These are phyloP conservation scores for Pavo muticus DNA, from an alignment of 2,113 vertebrate genomes.

Conservation along the genomic window DNA sequence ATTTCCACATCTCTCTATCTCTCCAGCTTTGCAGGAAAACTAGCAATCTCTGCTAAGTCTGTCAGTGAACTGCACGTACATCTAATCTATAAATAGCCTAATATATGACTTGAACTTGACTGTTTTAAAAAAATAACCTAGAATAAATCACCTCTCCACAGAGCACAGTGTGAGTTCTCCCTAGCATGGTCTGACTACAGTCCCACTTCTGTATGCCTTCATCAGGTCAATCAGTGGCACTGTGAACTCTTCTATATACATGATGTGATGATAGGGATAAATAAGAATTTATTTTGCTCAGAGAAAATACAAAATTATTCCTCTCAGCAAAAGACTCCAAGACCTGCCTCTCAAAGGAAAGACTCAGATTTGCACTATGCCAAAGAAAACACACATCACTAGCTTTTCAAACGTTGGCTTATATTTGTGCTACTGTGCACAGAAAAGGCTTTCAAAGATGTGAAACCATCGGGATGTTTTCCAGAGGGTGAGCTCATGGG, in stretches of 20 bases:
- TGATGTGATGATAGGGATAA: neutral
- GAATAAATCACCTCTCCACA: neutral
- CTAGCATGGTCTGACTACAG: neutral
- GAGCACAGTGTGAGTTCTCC: neutral
- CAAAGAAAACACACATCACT: slow-evolving; percentile 80
- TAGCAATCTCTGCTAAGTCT: neutral
- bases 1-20: neutral
- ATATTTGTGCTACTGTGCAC: slow-evolving; percentile 80
- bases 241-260: neutral
- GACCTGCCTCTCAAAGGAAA: slow-evolving; percentile 63
- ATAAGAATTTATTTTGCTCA: slow-evolving; percentile 29
- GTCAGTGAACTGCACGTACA: neutral
- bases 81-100: neutral
- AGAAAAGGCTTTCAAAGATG: slow-evolving; percentile 65
- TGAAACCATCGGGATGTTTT: slow-evolving; percentile 73
- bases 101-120: neutral
- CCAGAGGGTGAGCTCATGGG: slow-evolving; percentile 84
- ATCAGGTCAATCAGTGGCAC: neutral
- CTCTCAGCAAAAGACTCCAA: slow-evolving; percentile 56
- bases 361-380: slow-evolving; percentile 52
- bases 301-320: slow-evolving; percentile 63
- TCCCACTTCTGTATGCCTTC: neutral
- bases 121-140: neutral
- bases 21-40: neutral
- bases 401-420: slow-evolving; percentile 77